These are phyloP conservation scores for Beris morrisii DNA, from an alignment of 2,888 invertebrate genomes.

Conservation along the genomic window DNA sequence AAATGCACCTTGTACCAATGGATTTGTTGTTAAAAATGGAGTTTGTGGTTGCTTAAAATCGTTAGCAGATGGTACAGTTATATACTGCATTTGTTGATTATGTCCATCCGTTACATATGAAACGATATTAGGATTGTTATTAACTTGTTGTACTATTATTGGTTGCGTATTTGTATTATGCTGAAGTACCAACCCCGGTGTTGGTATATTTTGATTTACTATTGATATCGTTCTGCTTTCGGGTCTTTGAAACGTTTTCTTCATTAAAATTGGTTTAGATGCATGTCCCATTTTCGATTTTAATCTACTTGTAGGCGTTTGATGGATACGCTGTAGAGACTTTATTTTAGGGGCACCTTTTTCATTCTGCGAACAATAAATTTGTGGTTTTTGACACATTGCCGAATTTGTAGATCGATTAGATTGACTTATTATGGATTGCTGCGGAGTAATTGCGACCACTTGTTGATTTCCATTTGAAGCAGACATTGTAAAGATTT, in stretches of 20 bases:
- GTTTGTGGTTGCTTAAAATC: constrained; percentile 61
- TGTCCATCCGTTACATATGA: constrained; percentile 54
- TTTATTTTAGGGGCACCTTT: constrained; percentile 61
- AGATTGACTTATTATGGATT: constrained; percentile 47
- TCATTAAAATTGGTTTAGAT: constrained; percentile 45
- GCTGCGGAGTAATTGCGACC: constrained; percentile 36
- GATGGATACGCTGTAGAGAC: constrained; percentile 45
- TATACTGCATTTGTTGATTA: constrained; percentile 67
- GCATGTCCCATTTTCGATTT: constrained; percentile 39
- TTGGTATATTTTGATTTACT: constrained; percentile 46
- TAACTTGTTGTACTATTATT: constrained; percentile 70
- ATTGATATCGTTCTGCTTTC: constrained; percentile 45
- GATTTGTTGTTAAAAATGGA: constrained; percentile 60
- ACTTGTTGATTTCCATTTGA: constrained; percentile 37
- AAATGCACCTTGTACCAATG: constrained; percentile 63
- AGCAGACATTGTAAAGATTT: constrained; percentile 44
- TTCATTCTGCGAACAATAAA: constrained; percentile 55
- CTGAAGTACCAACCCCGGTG: constrained; percentile 48
- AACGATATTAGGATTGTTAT: constrained; percentile 56
- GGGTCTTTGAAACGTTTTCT: constrained; percentile 54
- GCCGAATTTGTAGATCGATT: constrained; percentile 58
- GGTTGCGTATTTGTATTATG: constrained; percentile 58
- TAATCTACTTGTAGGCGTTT: constrained; percentile 37
- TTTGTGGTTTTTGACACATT: constrained; percentile 59
- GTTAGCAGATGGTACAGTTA: constrained; percentile 64